Evolutionary conservation across 2,113 vertebrate genomes (phyloP).

Genomic region (Percina caprodes): DNA sequence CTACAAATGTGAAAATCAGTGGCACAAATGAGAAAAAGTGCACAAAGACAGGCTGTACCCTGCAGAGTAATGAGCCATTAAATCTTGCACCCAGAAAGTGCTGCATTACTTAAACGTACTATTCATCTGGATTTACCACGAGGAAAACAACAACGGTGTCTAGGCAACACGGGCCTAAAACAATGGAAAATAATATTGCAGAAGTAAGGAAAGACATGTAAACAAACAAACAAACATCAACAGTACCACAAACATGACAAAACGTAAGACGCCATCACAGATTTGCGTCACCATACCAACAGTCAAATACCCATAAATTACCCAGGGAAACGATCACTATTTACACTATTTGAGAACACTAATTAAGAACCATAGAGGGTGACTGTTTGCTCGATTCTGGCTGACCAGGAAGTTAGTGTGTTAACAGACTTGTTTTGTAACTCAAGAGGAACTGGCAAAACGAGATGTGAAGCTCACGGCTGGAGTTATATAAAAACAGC

Average conservation of each 20-base stretch:
- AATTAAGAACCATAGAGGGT: constrained; percentile 20
- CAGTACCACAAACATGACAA: constrained; percentile 52
- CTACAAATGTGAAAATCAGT: constrained; percentile 8
- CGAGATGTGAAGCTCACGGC: constrained; percentile 35
- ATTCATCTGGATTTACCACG: constrained; percentile 21
- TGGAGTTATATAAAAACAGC: constrained; percentile 41
- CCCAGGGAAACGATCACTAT: constrained; percentile 58
- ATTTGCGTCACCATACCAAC: constrained; percentile 47
- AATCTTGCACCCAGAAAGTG: constrained; percentile 41
- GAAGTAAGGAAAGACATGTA: constrained; percentile 33
- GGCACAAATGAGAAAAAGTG: constrained; percentile 34
- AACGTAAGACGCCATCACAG: constrained; percentile 49
- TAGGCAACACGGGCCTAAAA: constrained; percentile 32
- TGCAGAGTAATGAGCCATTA: constrained; percentile 41
- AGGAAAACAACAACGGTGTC: constrained; percentile 6
- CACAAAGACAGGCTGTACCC: constrained; percentile 19
- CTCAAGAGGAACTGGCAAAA: constrained; percentile 50
- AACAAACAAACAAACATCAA: constrained; percentile 49
- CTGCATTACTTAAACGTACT: constrained; percentile 17
- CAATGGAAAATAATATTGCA: constrained; percentile 29
- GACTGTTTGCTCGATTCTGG: constrained; percentile 4
- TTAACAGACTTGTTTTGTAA: constrained; percentile 50
- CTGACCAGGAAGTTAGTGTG: constrained; percentile 56
- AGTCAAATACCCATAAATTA: constrained; percentile 48
- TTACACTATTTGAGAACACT: constrained; percentile 67